These are phyloP conservation scores for Amphibalanus amphitrite DNA, from an alignment of 1,140 invertebrate species.

Conservation along the genomic window DNA sequence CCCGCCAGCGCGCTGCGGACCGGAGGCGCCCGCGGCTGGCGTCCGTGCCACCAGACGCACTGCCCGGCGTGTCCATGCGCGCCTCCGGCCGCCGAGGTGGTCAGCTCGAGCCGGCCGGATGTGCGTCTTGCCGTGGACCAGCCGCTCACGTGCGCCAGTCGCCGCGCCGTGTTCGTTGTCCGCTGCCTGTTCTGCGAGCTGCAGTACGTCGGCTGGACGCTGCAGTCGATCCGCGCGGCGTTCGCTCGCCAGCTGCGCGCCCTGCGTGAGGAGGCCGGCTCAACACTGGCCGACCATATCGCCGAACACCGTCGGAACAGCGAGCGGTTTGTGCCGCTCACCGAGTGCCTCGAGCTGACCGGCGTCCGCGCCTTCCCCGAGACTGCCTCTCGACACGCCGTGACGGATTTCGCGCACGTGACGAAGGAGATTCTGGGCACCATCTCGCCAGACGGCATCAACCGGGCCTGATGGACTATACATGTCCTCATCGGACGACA, in stretches of 20 bases:
- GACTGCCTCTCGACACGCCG: not conserved
- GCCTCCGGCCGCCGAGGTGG: not conserved
- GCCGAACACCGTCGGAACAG: not conserved
- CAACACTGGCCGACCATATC: not conserved
- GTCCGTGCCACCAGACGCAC: not conserved
- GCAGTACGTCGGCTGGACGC: not conserved
- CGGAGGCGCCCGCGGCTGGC: not conserved
- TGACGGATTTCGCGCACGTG: not conserved
- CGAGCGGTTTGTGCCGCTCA: not conserved
- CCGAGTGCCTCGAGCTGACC: not conserved
- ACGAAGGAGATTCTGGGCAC: not conserved
- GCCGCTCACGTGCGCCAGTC: not conserved
- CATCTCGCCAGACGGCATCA: not conserved
- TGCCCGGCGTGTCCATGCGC: not conserved
- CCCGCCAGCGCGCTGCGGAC: too few species aligned
- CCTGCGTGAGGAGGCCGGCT: not conserved
- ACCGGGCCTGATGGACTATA: not conserved
- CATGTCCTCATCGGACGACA: too few species aligned
- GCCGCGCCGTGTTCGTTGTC: not conserved
- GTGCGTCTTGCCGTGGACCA: not conserved
- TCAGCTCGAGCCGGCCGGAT: not conserved
- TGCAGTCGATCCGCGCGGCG: not conserved
- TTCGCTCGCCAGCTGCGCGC: not conserved
- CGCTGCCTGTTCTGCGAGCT: not conserved
- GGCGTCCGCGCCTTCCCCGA: not conserved